phyloP scores from a whole-genome alignment of 1,140 invertebrate genomes.

The Heliothis virescens region DNA sequence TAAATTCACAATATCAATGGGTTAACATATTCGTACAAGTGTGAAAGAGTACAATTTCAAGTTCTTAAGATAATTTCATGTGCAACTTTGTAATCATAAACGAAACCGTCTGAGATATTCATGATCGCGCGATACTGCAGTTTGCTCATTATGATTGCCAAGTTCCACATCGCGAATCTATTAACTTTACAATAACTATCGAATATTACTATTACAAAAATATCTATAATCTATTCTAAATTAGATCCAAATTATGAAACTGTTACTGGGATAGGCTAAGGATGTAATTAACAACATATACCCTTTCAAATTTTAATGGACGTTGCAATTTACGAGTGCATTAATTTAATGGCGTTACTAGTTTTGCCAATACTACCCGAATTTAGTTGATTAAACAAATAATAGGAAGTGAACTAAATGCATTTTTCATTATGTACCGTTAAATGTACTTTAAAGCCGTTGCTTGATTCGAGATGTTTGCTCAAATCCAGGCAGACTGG shows the following conservation, averaged over 20 bases:
- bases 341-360: slow-evolving; percentile 61
- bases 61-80: slow-evolving; percentile 65
- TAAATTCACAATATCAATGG: slow-evolving; percentile 78
- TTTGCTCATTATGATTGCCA: slow-evolving; percentile 40
- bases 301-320: slow-evolving; percentile 72
- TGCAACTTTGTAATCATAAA: slow-evolving; percentile 53
- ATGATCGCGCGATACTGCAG: slow-evolving; percentile 27
- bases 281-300: slow-evolving; percentile 83
- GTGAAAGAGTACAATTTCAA: slow-evolving; percentile 77
- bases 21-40: slow-evolving; percentile 76
- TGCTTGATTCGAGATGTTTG: slow-evolving; percentile 32
- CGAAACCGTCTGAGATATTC: slow-evolving; percentile 3
- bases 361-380: slow-evolving; percentile 66
- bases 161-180: slow-evolving; percentile 52
- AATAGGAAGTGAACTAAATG: slow-evolving; percentile 62
- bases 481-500: slow-evolving; percentile 5
- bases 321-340: slow-evolving; percentile 71
- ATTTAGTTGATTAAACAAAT: slow-evolving; percentile 71
- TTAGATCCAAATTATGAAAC: slow-evolving; percentile 75
- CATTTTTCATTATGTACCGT: slow-evolving; percentile 54
- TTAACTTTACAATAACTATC: slow-evolving; percentile 68
- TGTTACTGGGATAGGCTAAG: slow-evolving; percentile 83
- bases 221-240: slow-evolving; percentile 84
- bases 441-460: slow-evolving; percentile 41
- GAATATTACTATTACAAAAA: slow-evolving; percentile 85